These are phyloP conservation scores for Herminia tarsipennalis DNA, from an alignment of 2,888 invertebrate genomes.

Conservation along the genomic window DNA sequence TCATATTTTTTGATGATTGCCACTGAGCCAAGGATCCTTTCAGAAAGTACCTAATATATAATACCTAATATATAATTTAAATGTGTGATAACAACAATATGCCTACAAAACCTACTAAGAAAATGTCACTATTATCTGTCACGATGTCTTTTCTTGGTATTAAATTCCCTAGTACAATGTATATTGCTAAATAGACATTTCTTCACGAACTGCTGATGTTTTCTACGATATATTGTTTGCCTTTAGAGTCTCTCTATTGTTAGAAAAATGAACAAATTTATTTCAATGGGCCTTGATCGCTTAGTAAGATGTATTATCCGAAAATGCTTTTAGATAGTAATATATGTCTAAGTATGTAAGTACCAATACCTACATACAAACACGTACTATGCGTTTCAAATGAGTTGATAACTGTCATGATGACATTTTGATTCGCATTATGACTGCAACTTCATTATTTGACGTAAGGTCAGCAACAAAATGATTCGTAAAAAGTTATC, in stretches of 20 bases:
- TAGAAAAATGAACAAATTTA: background rate
- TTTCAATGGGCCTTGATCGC: background rate
- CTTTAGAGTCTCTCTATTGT: background rate
- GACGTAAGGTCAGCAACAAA: no score
- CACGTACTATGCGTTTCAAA: background rate
- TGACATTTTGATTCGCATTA: no score
- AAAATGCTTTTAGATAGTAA: background rate
- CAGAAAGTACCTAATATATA: no score
- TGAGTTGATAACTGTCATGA: no score
- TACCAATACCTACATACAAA: no score
- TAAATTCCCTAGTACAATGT: background rate
- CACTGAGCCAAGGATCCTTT: no score
- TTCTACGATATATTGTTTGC: constrained; percentile 2
- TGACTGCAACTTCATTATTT: no score
- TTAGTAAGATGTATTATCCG: constrained; percentile 1
- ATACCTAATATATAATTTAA: no score
- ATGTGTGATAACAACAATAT: background rate
- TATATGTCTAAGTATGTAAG: background rate
- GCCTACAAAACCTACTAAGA: background rate
- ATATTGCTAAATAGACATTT: background rate
- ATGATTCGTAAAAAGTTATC: no score
- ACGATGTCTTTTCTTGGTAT: background rate
- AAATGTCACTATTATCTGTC: background rate
- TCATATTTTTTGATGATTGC: no score
- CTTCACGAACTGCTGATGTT: background rate